phyloP scores from a whole-genome alignment of 2,113 vertebrate species.

The Hystrix cristata region DNA sequence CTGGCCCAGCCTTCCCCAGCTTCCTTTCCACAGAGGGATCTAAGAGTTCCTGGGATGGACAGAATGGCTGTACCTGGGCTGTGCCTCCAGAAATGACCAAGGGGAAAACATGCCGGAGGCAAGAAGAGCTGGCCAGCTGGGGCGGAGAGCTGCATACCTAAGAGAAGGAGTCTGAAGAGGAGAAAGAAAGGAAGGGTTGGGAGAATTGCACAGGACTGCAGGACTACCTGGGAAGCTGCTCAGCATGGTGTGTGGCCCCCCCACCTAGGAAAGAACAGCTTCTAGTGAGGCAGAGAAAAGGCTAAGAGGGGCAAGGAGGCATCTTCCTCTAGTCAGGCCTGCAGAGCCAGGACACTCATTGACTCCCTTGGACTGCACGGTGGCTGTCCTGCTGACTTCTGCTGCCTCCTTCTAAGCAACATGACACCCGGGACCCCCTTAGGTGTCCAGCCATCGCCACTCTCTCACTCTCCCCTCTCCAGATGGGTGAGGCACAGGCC shows the following conservation, averaged over 20 bases:
- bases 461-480: neutral
- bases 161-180: neutral
- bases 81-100: neutral
- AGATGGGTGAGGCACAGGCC: neutral
- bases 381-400: neutral
- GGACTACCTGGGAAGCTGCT: neutral
- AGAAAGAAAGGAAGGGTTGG: neutral
- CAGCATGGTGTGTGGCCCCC: neutral
- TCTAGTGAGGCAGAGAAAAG: neutral
- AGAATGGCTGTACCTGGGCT: too few relatives aligned
- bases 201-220: neutral
- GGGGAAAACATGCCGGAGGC: neutral
- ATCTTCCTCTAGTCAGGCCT: neutral
- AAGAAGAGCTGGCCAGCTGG: neutral
- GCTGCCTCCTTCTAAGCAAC: neutral
- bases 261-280: neutral
- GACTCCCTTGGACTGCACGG: neutral
- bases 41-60: neutral
- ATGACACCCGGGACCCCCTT: neutral
- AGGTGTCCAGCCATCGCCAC: rapidly evolving
- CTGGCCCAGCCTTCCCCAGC: neutral
- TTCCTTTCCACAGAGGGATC: neutral
- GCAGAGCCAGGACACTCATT: neutral
- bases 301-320: neutral
- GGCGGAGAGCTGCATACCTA: neutral